These are phyloP conservation scores for Brachionus paranguensis DNA, from an alignment of 1,140 invertebrate genomes.

Conservation along the genomic window DNA sequence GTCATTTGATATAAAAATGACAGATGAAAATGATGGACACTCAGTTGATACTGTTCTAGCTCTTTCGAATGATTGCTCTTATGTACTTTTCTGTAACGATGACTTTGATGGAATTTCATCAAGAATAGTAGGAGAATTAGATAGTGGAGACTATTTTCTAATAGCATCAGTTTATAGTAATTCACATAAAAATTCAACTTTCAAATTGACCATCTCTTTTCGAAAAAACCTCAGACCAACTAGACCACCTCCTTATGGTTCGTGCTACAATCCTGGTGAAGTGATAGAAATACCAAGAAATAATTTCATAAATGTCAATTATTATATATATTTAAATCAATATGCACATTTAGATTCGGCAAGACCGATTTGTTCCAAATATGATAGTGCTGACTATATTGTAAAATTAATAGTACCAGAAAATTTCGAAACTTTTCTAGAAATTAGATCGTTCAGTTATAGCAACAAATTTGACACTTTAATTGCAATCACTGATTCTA, in stretches of 20 bases:
- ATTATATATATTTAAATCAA: background rate
- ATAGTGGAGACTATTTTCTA: background rate
- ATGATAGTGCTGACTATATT: background rate
- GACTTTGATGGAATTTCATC: background rate
- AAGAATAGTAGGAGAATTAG: background rate
- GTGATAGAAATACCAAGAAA: background rate
- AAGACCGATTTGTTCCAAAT: background rate
- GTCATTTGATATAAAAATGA: background rate
- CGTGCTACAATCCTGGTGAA: background rate
- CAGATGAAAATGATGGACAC: background rate
- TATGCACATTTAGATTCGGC: background rate
- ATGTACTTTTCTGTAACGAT: background rate
- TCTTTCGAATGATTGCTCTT: background rate
- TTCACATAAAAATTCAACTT: background rate
- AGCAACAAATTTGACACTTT: background rate
- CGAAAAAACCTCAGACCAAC: background rate
- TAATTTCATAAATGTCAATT: background rate
- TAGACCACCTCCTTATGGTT: background rate
- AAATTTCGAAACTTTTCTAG: background rate
- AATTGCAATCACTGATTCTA: background rate
- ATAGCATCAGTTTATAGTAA: background rate
- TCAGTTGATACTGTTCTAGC: background rate
- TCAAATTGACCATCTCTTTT: background rate
- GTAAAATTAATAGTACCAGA: background rate
- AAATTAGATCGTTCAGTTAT: background rate